Conservation (phyloP, 2,888 invertebrate species). For the Meloe dianella region DNA sequence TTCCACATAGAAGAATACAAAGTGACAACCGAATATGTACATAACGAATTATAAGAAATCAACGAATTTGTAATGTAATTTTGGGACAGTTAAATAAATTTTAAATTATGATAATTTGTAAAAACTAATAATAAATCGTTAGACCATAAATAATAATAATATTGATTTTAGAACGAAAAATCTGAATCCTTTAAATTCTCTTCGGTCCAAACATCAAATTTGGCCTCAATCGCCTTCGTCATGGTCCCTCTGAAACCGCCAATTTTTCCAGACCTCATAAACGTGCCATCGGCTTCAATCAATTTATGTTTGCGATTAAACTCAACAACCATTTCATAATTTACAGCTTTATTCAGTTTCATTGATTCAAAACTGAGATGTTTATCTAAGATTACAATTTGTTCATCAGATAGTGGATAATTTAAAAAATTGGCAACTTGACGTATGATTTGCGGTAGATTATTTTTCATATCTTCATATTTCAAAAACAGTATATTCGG, state of each 20-base stretch:
- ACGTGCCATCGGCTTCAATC: constrained; percentile 52
- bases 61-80: neutral
- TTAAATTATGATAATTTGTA: constrained; percentile 8
- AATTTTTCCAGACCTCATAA: constrained; percentile 61
- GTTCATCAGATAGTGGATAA: constrained; percentile 40
- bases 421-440: constrained; percentile 45
- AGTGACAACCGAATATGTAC: constrained; percentile 82
- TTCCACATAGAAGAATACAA: constrained; percentile 84
- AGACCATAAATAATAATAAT: neutral
- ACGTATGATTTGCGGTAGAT: constrained; percentile 42
- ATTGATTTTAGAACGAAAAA: neutral
- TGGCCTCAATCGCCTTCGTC: constrained; percentile 71
- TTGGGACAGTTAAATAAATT: neutral
- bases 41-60: constrained; percentile 74
- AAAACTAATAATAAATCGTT: neutral
- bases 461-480: constrained; percentile 51
- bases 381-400: constrained; percentile 40
- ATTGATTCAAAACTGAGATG: constrained; percentile 58
- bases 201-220: constrained; percentile 76
- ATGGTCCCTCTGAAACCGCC: constrained; percentile 63
- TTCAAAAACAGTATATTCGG: constrained; percentile 50
- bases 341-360: constrained; percentile 65
- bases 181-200: constrained; percentile 67
- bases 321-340: constrained; percentile 59
- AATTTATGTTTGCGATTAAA: constrained; percentile 54